Conservation (phyloP, 2,888 invertebrate species). For the Gnatocerus cornutus region DNA sequence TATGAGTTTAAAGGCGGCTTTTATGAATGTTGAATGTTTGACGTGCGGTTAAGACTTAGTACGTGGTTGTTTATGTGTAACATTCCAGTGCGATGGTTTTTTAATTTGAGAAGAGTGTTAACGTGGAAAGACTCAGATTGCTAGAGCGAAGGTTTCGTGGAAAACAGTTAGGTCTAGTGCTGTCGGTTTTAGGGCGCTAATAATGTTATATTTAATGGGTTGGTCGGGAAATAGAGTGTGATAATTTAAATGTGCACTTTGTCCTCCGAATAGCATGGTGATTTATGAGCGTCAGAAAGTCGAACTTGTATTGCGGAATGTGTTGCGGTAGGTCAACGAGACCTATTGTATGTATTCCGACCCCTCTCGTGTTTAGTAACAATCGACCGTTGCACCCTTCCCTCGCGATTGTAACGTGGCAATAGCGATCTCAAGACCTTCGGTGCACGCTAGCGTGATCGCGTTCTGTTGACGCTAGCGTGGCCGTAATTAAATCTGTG, state of each 20-base stretch:
- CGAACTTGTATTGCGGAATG: constrained; percentile 50
- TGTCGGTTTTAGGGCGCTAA: constrained; percentile 40
- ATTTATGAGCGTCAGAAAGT: constrained; percentile 50
- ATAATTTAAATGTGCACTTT: constrained; percentile 50
- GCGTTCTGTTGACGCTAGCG: constrained; percentile 17
- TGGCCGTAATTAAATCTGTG: constrained; percentile 9
- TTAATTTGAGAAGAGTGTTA: constrained; percentile 13
- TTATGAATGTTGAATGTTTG: constrained; percentile 25
- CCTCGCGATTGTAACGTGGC: constrained; percentile 1
- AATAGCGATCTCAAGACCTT: background rate
- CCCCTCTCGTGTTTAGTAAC: constrained; percentile 40
- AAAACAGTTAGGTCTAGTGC: constrained; percentile 14
- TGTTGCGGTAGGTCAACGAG: constrained; percentile 49
- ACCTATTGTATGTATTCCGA: constrained; percentile 41
- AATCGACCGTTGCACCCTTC: constrained; percentile 15
- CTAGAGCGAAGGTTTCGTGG: background rate
- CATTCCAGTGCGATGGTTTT: background rate
- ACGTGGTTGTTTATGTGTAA: background rate
- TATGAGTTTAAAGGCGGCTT: constrained; percentile 22
- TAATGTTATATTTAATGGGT: constrained; percentile 41
- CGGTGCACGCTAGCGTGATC: constrained; percentile 10
- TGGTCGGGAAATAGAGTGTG: constrained; percentile 42
- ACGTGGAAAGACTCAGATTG: background rate
- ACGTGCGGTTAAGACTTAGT: background rate
- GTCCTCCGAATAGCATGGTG: constrained; percentile 43